Conservation (phyloP, 2,888 invertebrate genomes). For the Drosophila melanosoma region DNA sequence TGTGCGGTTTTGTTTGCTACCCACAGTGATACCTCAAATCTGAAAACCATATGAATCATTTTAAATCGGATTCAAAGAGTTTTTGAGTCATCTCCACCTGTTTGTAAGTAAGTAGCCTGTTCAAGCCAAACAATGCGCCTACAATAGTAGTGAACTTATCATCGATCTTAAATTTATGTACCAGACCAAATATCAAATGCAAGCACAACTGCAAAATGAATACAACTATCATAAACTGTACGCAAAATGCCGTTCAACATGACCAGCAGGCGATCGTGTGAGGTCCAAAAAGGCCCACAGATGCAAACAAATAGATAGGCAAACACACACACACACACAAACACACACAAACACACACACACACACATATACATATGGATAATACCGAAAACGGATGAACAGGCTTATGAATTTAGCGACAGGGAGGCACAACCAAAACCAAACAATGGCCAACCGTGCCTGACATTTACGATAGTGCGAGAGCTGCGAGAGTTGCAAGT, state of each 20-base stretch:
- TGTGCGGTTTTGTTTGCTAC: background rate
- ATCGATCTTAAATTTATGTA: slow-evolving; percentile 45
- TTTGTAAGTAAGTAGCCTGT: background rate
- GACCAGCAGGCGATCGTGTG: slow-evolving; percentile 70
- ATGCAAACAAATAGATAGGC: slow-evolving; percentile 35
- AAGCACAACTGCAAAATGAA: slow-evolving; percentile 23
- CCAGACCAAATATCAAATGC: slow-evolving; percentile 34
- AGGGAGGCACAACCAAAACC: slow-evolving; percentile 20
- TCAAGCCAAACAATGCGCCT: slow-evolving; percentile 3
- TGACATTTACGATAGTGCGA: slow-evolving; percentile 65
- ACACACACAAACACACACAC: slow-evolving; percentile 19
- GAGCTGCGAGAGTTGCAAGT: slow-evolving; percentile 30
- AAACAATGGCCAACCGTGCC: slow-evolving; percentile 52
- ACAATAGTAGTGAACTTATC: slow-evolving; percentile 49
- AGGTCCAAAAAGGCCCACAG: slow-evolving; percentile 50
- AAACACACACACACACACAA: background rate
- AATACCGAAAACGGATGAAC: slow-evolving; percentile 71
- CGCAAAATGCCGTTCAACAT: slow-evolving; percentile 66
- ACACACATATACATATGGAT: slow-evolving; percentile 20
- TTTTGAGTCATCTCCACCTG: background rate
- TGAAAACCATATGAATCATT: background rate
- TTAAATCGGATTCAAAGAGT: background rate
- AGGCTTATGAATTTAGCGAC: slow-evolving; percentile 43
- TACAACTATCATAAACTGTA: slow-evolving; percentile 60
- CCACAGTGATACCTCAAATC: background rate